phyloP scores from a whole-genome alignment of 2,888 invertebrate genomes.

The Arge pagana region DNA sequence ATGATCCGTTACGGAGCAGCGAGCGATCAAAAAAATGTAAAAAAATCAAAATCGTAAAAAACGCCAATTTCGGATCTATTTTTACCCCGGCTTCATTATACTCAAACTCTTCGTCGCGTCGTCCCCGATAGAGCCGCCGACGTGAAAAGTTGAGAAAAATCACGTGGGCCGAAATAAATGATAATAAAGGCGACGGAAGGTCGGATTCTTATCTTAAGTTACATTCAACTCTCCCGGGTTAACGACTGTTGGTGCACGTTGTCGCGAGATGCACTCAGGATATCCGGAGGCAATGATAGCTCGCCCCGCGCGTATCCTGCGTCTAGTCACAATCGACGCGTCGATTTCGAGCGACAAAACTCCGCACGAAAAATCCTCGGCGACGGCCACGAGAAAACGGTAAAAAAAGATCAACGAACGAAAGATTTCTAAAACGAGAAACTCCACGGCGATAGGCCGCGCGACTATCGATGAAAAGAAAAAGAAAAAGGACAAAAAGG shows the following conservation, averaged over 20 bases:
- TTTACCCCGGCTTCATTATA: too few species aligned
- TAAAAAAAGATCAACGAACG: too few species aligned
- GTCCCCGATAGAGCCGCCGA: too few species aligned
- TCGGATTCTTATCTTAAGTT: slow-evolving; percentile 10
- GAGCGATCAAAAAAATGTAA: too few species aligned
- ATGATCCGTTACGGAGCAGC: too few species aligned
- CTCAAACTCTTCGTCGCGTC: too few species aligned
- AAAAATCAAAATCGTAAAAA: too few species aligned
- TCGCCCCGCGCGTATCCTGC: slow-evolving; percentile 16
- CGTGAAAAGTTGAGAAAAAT: too few species aligned
- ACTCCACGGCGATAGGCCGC: neutral
- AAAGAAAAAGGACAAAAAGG: neutral
- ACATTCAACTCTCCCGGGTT: slow-evolving; percentile 12
- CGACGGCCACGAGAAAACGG: neutral
- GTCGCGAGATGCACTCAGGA: slow-evolving; percentile 14
- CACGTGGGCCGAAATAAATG: too few species aligned
- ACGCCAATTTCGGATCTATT: too few species aligned
- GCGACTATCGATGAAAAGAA: neutral
- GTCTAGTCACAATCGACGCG: neutral
- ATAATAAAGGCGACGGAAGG: slow-evolving; percentile 12
- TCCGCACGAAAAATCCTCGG: neutral
- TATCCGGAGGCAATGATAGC: slow-evolving; percentile 19
- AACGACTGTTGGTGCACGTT: slow-evolving; percentile 3
- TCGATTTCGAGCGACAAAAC: neutral
- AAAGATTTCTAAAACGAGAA: too few species aligned